Conservation (phyloP, 2,888 invertebrate species). For the Hymenopus coronatus region DNA sequence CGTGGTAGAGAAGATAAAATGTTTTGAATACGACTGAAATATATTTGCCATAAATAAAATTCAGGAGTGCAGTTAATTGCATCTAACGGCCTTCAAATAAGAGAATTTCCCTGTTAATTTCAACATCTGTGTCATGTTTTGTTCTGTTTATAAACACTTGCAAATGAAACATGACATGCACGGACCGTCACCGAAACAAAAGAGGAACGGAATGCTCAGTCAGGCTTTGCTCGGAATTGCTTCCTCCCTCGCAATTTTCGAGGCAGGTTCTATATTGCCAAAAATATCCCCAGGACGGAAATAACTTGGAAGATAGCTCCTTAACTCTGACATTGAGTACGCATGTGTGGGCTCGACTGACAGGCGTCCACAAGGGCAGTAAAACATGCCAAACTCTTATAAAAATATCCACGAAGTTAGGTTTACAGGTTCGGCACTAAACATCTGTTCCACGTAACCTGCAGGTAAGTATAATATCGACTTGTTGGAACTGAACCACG, state of each 20-base stretch:
- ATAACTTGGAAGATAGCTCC: neutral
- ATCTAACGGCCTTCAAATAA: too few relatives aligned
- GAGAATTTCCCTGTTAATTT: too few relatives aligned
- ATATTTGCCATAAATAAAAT: too few relatives aligned
- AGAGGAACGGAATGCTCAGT: neutral
- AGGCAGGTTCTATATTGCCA: neutral
- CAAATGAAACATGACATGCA: too few relatives aligned
- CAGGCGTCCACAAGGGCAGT: neutral
- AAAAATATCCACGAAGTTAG: neutral
- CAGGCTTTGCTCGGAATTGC: neutral
- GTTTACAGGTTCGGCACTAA: neutral
- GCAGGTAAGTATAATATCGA: neutral
- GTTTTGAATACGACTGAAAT: too few relatives aligned
- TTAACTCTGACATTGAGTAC: neutral
- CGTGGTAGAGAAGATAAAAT: too few relatives aligned
- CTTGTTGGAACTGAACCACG: too few relatives aligned
- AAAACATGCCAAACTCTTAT: neutral
- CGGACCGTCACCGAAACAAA: neutral
- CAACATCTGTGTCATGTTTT: too few relatives aligned
- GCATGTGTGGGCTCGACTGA: neutral
- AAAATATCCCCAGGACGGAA: neutral
- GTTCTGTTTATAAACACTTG: too few relatives aligned
- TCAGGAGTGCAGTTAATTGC: too few relatives aligned
- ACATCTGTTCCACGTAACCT: neutral
- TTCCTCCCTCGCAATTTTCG: neutral